Conservation (phyloP, 2,797 vertebrate species). For the Phaenicophaeus curvirostris region DNA sequence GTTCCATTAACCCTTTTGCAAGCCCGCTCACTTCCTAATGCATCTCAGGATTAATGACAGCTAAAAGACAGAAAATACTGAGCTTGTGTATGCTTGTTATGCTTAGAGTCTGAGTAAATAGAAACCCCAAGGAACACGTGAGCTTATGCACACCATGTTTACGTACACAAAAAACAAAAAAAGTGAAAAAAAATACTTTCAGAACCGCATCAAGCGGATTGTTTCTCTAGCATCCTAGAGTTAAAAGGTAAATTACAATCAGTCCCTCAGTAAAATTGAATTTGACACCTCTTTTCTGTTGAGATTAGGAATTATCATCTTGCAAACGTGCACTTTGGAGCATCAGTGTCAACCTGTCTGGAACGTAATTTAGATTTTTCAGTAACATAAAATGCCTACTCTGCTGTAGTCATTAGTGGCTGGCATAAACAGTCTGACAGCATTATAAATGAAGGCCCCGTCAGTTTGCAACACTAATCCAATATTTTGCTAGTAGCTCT, state of each 20-base stretch:
- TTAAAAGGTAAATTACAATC: constrained; percentile 59
- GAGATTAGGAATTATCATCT: constrained; percentile 69
- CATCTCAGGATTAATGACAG: not conserved
- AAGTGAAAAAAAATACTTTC: not conserved
- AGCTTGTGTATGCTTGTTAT: not conserved
- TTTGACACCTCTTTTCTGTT: constrained; percentile 68
- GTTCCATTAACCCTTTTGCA: not conserved
- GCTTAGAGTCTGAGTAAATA: not conserved
- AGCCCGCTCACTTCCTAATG: not conserved
- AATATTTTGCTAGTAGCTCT: constrained; percentile 11
- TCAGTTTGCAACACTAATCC: constrained; percentile 27
- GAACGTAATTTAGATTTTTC: constrained; percentile 61
- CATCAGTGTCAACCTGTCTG: constrained; percentile 62
- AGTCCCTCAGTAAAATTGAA: constrained; percentile 61
- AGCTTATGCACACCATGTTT: not conserved
- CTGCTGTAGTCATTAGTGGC: constrained; percentile 49
- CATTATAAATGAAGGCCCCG: constrained; percentile 30
- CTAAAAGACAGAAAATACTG: not conserved
- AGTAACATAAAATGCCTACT: constrained; percentile 47
- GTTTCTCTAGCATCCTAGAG: constrained; percentile 3
- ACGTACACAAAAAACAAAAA: not conserved
- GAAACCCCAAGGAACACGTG: not conserved
- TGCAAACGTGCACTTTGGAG: constrained; percentile 44
- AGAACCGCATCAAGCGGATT: constrained; percentile 14
- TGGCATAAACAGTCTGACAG: constrained; percentile 58